These are phyloP conservation scores for Selenia dentaria DNA, from an alignment of 2,888 invertebrate species.

Conservation along the genomic window DNA sequence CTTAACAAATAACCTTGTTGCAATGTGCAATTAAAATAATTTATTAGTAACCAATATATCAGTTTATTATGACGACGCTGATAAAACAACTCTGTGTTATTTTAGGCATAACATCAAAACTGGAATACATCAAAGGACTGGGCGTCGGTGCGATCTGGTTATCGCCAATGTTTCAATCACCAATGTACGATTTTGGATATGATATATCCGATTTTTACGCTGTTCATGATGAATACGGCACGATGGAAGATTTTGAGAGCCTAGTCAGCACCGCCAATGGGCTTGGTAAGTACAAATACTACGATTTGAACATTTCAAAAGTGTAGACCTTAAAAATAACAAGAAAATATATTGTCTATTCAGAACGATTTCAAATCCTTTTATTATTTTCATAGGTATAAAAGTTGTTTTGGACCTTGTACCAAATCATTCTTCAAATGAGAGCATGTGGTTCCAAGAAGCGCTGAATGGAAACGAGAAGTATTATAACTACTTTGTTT, in stretches of 20 bases:
- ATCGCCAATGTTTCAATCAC: slow-evolving; percentile 89
- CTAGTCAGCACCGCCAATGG: slow-evolving; percentile 78
- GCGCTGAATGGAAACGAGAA: slow-evolving; percentile 86
- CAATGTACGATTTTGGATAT: slow-evolving; percentile 93
- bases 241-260: slow-evolving; percentile 88
- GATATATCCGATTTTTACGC: slow-evolving; percentile 89
- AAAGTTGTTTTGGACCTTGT: slow-evolving; percentile 87
- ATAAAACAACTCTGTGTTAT: slow-evolving; percentile 19
- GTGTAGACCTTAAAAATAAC: no score
- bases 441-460: slow-evolving; percentile 93
- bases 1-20: no score
- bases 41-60: no score
- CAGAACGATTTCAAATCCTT: background rate
- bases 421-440: slow-evolving; percentile 90
- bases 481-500: slow-evolving; percentile 90
- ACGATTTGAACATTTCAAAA: background rate
- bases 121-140: slow-evolving; percentile 87
- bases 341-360: no score
- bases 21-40: no score
- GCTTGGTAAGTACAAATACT: slow-evolving; percentile 56
- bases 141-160: slow-evolving; percentile 90
- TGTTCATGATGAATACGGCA: slow-evolving; percentile 89
- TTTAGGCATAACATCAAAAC: slow-evolving; percentile 85
- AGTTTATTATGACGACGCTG: background rate
- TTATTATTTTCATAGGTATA: slow-evolving; percentile 57